phyloP scores from a whole-genome alignment of 2,113 vertebrate genomes.

The Pica pica region DNA sequence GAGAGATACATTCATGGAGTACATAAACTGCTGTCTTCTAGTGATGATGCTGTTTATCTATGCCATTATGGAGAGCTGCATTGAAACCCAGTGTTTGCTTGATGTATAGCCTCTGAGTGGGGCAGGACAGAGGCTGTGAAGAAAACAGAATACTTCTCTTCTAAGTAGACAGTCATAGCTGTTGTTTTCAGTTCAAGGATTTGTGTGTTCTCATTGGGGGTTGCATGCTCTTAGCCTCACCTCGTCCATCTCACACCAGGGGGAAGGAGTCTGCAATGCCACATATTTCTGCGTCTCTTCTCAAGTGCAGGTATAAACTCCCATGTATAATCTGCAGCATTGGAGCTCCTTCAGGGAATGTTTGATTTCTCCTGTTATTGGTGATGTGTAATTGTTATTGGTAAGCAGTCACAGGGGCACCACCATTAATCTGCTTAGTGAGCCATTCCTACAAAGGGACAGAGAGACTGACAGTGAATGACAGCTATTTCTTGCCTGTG shows the following conservation, averaged over 20 bases:
- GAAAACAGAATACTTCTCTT: neutral
- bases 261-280: neutral
- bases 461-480: neutral
- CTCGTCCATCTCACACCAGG: accelerated
- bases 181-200: neutral
- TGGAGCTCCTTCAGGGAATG: neutral
- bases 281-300: neutral
- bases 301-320: neutral
- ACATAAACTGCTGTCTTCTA: neutral
- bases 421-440: neutral
- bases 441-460: neutral
- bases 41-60: neutral
- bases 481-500: neutral
- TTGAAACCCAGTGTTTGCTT: neutral
- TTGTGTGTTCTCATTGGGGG: neutral
- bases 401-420: neutral
- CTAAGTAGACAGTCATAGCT: neutral
- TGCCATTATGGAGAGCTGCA: neutral
- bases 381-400: neutral
- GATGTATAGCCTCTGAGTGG: neutral
- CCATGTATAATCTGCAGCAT: neutral
- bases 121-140: neutral
- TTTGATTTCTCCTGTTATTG: neutral
- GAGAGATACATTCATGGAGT: neutral
- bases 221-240: neutral